Conservation (phyloP, 2,888 invertebrate genomes). For the Lissocephala sabroskyi region DNA sequence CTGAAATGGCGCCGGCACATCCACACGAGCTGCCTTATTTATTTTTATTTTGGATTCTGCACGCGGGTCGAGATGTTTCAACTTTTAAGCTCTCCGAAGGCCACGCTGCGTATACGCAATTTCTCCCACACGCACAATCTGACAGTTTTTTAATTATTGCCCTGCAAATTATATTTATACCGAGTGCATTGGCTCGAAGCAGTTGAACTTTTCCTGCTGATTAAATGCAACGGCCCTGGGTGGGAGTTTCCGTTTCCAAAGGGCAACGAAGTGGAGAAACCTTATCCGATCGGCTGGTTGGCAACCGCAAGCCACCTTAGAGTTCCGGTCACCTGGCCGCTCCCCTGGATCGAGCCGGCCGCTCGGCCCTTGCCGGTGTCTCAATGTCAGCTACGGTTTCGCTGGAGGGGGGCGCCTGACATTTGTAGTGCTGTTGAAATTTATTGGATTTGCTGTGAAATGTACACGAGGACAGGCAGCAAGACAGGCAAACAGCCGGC, state of each 20-base stretch:
- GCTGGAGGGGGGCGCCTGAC: constrained; percentile 11
- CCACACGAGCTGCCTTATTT: no score
- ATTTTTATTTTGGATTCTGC: no score
- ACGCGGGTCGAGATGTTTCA: no score
- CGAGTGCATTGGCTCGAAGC: no score
- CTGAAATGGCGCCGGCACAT: no score
- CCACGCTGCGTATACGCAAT: no score
- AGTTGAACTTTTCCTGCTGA: neutral
- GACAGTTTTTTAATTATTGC: no score
- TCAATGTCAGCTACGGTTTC: neutral
- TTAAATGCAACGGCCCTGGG: constrained; percentile 1
- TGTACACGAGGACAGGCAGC: constrained; percentile 6
- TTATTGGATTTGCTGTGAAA: constrained; percentile 35
- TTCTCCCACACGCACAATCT: neutral
- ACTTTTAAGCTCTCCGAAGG: no score
- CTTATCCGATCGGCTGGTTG: neutral
- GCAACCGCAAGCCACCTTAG: constrained; percentile 48
- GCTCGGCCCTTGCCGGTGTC: no score
- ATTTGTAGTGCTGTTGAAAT: constrained; percentile 40
- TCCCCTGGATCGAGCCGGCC: neutral
- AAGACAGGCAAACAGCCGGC: neutral
- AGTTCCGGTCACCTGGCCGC: constrained; percentile 30
- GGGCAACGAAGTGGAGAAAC: neutral
- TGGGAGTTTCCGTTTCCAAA: constrained; percentile 1
- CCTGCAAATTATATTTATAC: no score